Conservation (phyloP, 2,888 invertebrate genomes). For the Psococerastis gibbosa region DNA sequence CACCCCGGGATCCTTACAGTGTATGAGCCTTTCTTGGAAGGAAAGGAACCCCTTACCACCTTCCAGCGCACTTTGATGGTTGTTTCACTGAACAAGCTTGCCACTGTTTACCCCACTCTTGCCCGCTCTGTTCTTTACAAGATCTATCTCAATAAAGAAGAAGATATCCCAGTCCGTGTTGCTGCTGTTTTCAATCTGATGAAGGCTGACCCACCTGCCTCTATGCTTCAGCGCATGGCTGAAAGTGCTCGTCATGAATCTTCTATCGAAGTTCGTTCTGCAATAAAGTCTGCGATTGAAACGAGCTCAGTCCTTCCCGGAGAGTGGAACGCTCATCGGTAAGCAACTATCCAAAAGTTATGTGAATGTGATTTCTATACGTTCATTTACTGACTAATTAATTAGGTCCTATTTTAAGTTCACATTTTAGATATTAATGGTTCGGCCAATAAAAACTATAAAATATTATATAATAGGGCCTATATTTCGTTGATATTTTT, state of each 20-base stretch:
- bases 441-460: no score
- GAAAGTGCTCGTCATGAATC: conserved; percentile 42
- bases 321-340: not conserved
- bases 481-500: no score
- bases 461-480: no score
- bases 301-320: conserved; percentile 26
- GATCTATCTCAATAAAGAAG: conserved; percentile 44
- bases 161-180: conserved; percentile 42
- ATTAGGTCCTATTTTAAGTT: no score
- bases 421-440: no score
- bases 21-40: conserved; percentile 48
- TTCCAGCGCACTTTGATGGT: conserved; percentile 47
- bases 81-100: conserved; percentile 33
- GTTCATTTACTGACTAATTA: no score
- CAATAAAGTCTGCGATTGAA: conserved; percentile 41
- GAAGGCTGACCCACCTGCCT: conserved; percentile 35
- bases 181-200: conserved; percentile 42
- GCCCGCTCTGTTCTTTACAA: conserved; percentile 40
- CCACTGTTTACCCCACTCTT: conserved; percentile 30
- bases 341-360: not conserved
- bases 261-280: conserved; percentile 41
- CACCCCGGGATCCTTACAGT: conserved; percentile 38
- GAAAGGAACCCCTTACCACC: conserved; percentile 32
- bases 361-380: no score
- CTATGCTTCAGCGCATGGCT: conserved; percentile 51